Conservation (phyloP, 2,113 vertebrate species). For the Scatophagus argus region DNA sequence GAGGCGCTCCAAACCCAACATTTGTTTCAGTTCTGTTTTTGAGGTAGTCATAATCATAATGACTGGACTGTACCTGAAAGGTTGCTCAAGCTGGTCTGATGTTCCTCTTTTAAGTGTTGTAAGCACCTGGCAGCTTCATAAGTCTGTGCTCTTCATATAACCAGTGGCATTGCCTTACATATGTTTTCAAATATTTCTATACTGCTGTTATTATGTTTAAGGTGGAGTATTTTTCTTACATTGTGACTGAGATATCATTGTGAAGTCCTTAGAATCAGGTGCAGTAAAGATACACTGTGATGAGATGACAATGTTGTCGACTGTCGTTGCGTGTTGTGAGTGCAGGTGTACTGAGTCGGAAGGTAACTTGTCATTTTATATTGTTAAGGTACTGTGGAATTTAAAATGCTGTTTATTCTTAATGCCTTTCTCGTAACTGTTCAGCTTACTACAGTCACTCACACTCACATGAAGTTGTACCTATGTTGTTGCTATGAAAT, state of each 20-base stretch:
- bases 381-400: constrained; percentile 17
- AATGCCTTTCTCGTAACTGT: constrained; percentile 15
- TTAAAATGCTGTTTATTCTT: constrained; percentile 14
- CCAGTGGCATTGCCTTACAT: constrained; percentile 33
- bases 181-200: constrained; percentile 14
- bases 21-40: neutral
- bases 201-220: constrained; percentile 12
- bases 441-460: neutral
- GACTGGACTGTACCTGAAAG: neutral
- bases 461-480: neutral
- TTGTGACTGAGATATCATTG: constrained; percentile 7
- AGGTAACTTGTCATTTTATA: neutral
- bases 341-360: neutral
- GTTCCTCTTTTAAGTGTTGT: constrained; percentile 29
- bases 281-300: constrained; percentile 46
- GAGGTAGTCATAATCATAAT: neutral
- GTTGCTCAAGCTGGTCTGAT: constrained; percentile 35
- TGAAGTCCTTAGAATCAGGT: constrained; percentile 9
- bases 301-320: constrained; percentile 16
- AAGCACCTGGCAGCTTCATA: neutral
- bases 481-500: neutral
- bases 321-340: neutral
- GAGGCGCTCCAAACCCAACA: neutral
- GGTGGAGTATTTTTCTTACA: constrained; percentile 17
- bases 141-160: constrained; percentile 23